Conservation (phyloP, 2,797 vertebrate genomes). For the Mus minutoides region DNA sequence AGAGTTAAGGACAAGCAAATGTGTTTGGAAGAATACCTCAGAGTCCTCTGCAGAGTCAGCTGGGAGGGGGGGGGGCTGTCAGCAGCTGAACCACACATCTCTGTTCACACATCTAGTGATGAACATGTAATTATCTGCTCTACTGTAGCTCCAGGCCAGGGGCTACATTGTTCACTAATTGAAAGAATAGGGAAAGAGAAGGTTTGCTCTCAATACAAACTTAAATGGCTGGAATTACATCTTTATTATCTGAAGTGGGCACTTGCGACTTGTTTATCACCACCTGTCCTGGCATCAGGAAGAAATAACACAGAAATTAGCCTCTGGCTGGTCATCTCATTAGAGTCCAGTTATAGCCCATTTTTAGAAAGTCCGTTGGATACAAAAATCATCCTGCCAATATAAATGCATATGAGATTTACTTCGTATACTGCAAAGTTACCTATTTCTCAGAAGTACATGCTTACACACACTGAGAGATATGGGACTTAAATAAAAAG, state of each 20-base stretch:
- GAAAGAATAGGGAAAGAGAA: constrained; percentile 73
- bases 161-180: constrained; percentile 62
- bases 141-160: constrained; percentile 55
- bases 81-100: not conserved
- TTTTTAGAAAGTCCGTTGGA: constrained; percentile 50
- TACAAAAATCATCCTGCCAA: constrained; percentile 37
- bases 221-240: constrained; percentile 72
- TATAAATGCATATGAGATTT: constrained; percentile 55
- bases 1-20: not conserved
- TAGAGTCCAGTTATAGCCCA: constrained; percentile 42
- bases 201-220: constrained; percentile 73
- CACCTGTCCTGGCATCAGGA: constrained; percentile 60
- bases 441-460: constrained; percentile 50
- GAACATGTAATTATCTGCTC: not conserved
- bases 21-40: not conserved
- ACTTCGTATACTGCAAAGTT: constrained; percentile 40
- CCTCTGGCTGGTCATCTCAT: constrained; percentile 69
- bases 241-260: constrained; percentile 76
- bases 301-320: constrained; percentile 72
- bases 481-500: constrained; percentile 26
- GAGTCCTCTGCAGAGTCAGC: not conserved
- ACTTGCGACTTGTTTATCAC: constrained; percentile 59
- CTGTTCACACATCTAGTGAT: not conserved
- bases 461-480: not conserved
- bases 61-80: constrained; percentile 50